Evolutionary conservation across 2,888 invertebrate genomes (phyloP).

Genomic region (Mimachlamys varia): DNA sequence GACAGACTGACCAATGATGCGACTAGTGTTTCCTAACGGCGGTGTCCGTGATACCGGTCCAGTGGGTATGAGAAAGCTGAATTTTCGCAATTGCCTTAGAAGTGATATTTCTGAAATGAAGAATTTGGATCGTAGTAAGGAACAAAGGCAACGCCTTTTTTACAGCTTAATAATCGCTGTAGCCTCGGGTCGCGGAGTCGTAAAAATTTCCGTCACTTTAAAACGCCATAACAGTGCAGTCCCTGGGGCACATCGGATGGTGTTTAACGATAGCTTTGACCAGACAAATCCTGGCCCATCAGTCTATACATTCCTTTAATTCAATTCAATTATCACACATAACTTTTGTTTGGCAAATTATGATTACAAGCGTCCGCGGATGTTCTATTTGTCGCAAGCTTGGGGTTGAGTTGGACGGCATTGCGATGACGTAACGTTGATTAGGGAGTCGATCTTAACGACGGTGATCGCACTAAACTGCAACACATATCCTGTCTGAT

Average conservation of each 20-base stretch:
- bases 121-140: neutral
- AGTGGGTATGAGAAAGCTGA: neutral
- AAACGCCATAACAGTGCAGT: neutral
- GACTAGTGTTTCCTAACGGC: neutral
- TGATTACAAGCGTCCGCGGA: neutral
- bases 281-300: neutral
- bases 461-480: neutral
- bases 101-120: constrained; percentile 14
- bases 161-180: constrained; percentile 20
- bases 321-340: constrained; percentile 31
- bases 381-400: neutral
- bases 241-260: neutral
- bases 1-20: neutral
- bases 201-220: constrained; percentile 26
- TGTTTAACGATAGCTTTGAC: neutral
- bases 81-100: neutral
- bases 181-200: constrained; percentile 31
- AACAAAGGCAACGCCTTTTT: constrained; percentile 26
- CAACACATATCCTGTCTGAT: neutral
- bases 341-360: constrained; percentile 31
- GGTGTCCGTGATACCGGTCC: neutral
- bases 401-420: neutral
- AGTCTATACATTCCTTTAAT: neutral
- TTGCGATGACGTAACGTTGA: neutral
- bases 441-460: neutral